These are phyloP conservation scores for Sminthurinus aureus DNA, from an alignment of 2,888 invertebrate species.

Conservation along the genomic window DNA sequence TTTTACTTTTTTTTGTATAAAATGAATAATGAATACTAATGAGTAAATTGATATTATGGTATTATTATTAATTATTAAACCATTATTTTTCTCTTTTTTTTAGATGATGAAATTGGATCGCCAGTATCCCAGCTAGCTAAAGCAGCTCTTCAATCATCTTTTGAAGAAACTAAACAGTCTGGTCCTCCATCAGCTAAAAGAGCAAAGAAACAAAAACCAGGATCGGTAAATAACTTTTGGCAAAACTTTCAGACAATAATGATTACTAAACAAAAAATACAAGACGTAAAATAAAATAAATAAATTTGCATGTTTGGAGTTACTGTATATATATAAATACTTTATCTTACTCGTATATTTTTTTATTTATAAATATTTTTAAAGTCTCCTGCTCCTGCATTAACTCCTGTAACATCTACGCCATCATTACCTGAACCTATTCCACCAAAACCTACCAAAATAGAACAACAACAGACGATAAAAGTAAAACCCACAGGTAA, in stretches of 20 bases:
- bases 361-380: not conserved
- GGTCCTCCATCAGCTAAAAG: conserved; percentile 43
- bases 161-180: conserved; percentile 43
- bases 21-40: no score
- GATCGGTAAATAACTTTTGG: conserved; percentile 32
- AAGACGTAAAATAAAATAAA: no score
- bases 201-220: conserved; percentile 30
- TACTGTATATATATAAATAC: not conserved
- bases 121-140: conserved; percentile 45
- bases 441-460: conserved; percentile 35
- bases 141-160: conserved; percentile 26
- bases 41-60: no score
- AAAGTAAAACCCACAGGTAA: conserved; percentile 15
- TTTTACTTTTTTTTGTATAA: no score
- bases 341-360: not conserved
- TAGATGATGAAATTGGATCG: conserved; percentile 60
- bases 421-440: conserved; percentile 34
- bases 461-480: not conserved
- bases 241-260: conserved; percentile 3
- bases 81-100: no score
- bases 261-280: not conserved
- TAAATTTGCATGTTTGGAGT: no score
- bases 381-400: conserved; percentile 31
- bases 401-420: conserved; percentile 12
- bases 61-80: no score